Evolutionary conservation across 2,113 vertebrate genomes (phyloP), one percentile per base, ranked within the genome.

Genomic region (Cheirogaleus medius): DNA sequence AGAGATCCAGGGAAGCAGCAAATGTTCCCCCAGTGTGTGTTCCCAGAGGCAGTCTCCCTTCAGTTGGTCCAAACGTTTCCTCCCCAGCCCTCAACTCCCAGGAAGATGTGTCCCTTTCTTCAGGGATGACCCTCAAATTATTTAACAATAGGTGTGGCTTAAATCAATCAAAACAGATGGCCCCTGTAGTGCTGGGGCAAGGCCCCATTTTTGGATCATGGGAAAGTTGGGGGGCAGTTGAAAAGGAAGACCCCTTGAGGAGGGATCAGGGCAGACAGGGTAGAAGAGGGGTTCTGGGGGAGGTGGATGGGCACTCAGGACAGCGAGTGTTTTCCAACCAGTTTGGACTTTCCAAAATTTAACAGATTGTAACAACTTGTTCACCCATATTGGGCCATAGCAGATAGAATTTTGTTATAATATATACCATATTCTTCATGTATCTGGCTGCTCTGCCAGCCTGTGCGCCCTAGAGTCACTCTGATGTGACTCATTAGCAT

Each of bases 391-490:
- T 27, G 47, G 34, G 2, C 63, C 47, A 78, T 15, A 52, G 8
- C 10, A 39, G 63, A 82, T 21, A 52, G 47, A 47, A 14, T 42
- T 58, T 12, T 37, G 20, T 60, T 63, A 42, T 12, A 83, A 64
- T 29, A 27, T 0, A 0, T 21, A 6, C 9, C 13, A 54, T 18
- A 29, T 27, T 86, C 32, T 69, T 3, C 0, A 20, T 29, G 23
- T 37, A 52, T 76, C 64, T 88, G 85, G 73, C 52, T 52, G 37
- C 44, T 64, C 23, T 60, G n/a, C 2, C n/a, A 68, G 54, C 54
- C 29, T 42, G 42, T 18, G 20, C 2, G 44, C 44, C 49, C 29
- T 25, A 47, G 73, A 86, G 89, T 27, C 29, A 44, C 27, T 52
- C 87, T 4, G 21, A 47, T 3, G 1, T 32, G 4, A 9, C 25